Percentiles rank a stretch among this genome's conserved stretches.
phyloP scores from a whole-genome alignment of 2,113 vertebrate species.

The Telmatochromis sp. region DNA sequence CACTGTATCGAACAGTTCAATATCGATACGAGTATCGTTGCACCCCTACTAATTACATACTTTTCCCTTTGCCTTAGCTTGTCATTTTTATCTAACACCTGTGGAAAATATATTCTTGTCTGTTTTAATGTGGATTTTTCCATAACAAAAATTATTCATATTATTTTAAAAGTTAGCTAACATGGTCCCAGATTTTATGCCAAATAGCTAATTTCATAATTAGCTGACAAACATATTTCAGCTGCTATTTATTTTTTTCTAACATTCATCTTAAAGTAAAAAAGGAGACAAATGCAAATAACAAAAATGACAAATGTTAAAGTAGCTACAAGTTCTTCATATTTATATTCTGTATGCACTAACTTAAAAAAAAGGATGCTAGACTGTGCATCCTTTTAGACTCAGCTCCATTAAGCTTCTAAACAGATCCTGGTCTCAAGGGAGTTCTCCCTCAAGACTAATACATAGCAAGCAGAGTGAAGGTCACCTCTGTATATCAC shows the following conservation, averaged over 20 bases:
- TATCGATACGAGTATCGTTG: no score
- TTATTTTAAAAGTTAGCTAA: neutral
- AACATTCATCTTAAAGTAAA: neutral
- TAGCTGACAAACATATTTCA: neutral
- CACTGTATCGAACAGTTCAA: no score
- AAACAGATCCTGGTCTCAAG: neutral
- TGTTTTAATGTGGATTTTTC: neutral
- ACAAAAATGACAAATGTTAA: neutral
- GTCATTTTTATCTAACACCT: neutral
- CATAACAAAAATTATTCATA: neutral
- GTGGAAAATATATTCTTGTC: neutral
- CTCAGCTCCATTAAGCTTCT: neutral
- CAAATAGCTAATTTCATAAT: neutral
- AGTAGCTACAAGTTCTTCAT: neutral
- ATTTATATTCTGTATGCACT: neutral
- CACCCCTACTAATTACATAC: neutral
- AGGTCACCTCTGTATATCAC: slow-evolving; percentile 6
- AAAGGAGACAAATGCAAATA: neutral
- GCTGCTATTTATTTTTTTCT: neutral
- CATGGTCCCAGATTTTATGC: neutral
- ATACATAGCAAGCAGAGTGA: neutral
- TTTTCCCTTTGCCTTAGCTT: neutral
- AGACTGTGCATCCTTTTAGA: neutral
- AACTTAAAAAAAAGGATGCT: neutral
- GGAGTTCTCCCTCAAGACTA: neutral